Base-by-base conservation (phyloP, 2,113 vertebrate species). In the Eurystomus gularis region DNA sequence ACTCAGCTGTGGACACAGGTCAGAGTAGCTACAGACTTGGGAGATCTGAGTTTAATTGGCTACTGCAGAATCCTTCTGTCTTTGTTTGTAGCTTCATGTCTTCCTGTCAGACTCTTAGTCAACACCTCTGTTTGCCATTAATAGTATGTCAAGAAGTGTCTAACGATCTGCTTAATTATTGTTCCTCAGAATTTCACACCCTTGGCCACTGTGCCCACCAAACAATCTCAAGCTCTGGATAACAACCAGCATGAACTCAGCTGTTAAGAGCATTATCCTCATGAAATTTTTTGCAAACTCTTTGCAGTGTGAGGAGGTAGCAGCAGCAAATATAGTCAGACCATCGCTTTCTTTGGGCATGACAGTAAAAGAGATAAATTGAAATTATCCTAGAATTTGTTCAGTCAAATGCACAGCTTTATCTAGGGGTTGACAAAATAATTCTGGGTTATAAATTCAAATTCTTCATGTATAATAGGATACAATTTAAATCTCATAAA, bases 371-470 rank as follows among this genome's bases (percentile, higher is more conserved):
- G 83, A 51, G 80, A 82, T 10, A 80, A 89, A 93, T 8, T 71
- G 42, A 94, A 88, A 90, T 81, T 84, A 93, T 49, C 37, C 72
- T 75, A 86, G 68, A 83, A 84, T 75, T 72, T 90, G 29, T 75
- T 90, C 82, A 64, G 64, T 77, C 55, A 60, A 65, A 70, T 29
- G 35, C 23, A 35, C 52, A 65, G 65, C 65, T 95, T 95, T 84
- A 76, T 54, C 39, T 28, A 91, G 12, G 21, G 6, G 7, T 10
- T 92, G 72, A 94, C 42, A 86, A 92, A 94, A 72, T 86, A 92
- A 76, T 96, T 93, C 65, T 65, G 23, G 61, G 86, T 79, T 94
- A 86, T 57, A 81, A 75, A 94, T 69, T 86, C 44, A 92, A 95
- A 78, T 83, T 77, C 33, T 64, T 92, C 11, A 60, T 40, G 21